Base-by-base conservation (phyloP, 2,797 vertebrate genomes). In the Gallirallus australis region DNA sequence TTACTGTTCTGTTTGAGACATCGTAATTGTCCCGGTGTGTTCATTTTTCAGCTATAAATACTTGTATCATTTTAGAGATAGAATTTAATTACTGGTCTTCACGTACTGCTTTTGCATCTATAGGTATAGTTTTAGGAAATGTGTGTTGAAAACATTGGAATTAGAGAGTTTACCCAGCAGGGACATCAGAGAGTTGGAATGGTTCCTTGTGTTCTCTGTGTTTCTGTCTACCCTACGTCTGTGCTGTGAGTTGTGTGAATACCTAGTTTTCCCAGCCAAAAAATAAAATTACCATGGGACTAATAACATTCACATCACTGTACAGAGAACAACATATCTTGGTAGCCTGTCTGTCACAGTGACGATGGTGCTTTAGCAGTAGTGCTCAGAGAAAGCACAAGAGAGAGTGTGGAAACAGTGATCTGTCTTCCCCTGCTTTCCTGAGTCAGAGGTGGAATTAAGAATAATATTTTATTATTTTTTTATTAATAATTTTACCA, bases 211-310 rank as follows among this genome's bases (percentile, higher is more conserved):
- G 9, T 81, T 48, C 11, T 75, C 2, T 70, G 19, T 72, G 23
- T 88, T 48, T 90, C 42, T 63, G 20, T 73, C 48, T 89, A 4
- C 31, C 27, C 60, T n/a, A 7, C 33, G 10, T 65, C 33, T 82
- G 18, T 88, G 47, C 45, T 90, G 25, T 0, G 2, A 71, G 30
- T 39, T 89, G 30, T 75, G 37, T 25, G n/a, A 79, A 27, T 27
- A 84, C 30, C 60, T 72, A n/a, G 33, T 77, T 82, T 96, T 79
- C n/a, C 93, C 52, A 82, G 60, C 17, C 68, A 72, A 66, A 90
- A 78, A 31, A 9, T 10, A n/a, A 80, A 79, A 60, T 77, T 77
- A 68, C 59, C 15, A 33, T 66, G 28, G 77, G 66, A 20, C 28
- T 59, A 30, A 63, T 66, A 82, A 56, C 15, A 23, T 94, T 82